Evolutionary conservation across 1,140 invertebrate species (phyloP).

Genomic region (Bombus difficillimus): DNA sequence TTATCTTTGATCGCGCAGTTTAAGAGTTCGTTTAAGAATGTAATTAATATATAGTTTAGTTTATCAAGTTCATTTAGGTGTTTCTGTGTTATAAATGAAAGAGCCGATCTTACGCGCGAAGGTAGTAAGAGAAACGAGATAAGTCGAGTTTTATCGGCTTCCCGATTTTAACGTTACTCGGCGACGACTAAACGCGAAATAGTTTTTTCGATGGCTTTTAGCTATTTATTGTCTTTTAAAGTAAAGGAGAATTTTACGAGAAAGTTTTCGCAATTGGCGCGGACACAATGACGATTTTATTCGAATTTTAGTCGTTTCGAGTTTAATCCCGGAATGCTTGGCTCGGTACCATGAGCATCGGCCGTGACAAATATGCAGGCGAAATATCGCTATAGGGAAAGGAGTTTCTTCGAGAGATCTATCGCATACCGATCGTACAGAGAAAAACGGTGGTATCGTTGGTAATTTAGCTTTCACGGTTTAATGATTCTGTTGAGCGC

Average conservation of each 20-base stretch:
- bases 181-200: not conserved
- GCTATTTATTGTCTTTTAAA: not conserved
- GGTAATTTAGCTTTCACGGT: slow-evolving; percentile 7
- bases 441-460: not conserved
- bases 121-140: too few relatives aligned
- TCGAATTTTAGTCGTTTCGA: not conserved
- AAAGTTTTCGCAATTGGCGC: not conserved
- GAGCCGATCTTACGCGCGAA: too few relatives aligned
- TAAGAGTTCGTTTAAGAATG: not conserved
- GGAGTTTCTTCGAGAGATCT: not conserved
- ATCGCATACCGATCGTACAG: not conserved
- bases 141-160: too few relatives aligned
- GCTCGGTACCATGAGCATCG: not conserved
- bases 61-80: not conserved
- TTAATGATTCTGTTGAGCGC: not conserved
- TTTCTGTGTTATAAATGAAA: too few relatives aligned
- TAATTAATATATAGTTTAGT: not conserved
- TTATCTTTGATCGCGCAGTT: not conserved
- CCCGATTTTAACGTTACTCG: not conserved
- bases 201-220: not conserved
- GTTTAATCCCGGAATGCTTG: not conserved
- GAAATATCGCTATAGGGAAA: not conserved
- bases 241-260: not conserved
- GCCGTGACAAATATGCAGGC: not conserved
- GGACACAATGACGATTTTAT: not conserved